A percentile compares a stretch with the other conserved stretches of the same genome.
Conservation (phyloP, 2,113 vertebrate genomes). For the Cavia porcellus region DNA sequence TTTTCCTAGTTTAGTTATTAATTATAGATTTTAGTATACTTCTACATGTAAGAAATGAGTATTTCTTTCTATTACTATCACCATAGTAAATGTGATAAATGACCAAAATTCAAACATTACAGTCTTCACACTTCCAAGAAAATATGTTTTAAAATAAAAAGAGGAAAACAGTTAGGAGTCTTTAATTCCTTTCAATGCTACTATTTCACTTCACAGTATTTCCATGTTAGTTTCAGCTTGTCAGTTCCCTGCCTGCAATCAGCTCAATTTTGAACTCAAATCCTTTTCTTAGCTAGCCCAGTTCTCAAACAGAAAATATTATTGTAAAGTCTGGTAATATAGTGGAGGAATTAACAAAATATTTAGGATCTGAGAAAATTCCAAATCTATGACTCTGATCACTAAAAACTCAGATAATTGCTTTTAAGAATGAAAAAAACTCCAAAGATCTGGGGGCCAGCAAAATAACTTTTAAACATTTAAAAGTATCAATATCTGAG, state of each 20-base stretch:
- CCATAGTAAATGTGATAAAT: constrained; percentile 42
- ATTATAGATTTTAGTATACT: constrained; percentile 44
- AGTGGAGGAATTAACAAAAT: constrained; percentile 75
- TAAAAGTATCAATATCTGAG: not conserved
- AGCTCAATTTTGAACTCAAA: constrained; percentile 73
- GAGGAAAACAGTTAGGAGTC: constrained; percentile 65
- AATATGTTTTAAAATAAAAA: constrained; percentile 70
- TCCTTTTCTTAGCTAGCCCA: constrained; percentile 72
- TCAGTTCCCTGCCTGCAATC: constrained; percentile 72
- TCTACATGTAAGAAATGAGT: constrained; percentile 47
- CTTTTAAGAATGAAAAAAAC: constrained; percentile 68
- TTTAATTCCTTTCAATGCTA: constrained; percentile 77
- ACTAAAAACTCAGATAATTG: constrained; percentile 50
- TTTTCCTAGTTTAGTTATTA: not conserved
- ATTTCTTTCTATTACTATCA: constrained; percentile 42
- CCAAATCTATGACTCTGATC: not conserved
- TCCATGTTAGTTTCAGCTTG: constrained; percentile 60
- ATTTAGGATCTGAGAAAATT: constrained; percentile 68
- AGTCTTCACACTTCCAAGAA: constrained; percentile 30
- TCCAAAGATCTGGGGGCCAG: constrained; percentile 29
- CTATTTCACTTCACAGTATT: constrained; percentile 74
- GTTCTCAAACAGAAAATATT: constrained; percentile 66
- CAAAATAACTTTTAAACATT: constrained; percentile 53
- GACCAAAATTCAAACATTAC: constrained; percentile 48
- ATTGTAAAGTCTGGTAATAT: constrained; percentile 67